phyloP scores from a whole-genome alignment of 2,113 vertebrate species.

The Mus musculus region GRCm39 chr5:113776001-113776500 shows the following conservation, averaged over 20 bases:
- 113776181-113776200: neutral
- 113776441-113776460: too few species aligned
- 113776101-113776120: neutral
- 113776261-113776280: too few species aligned
- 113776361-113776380: neutral
- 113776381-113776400: too few species aligned
- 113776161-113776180: neutral
- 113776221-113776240: neutral
- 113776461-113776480: neutral
- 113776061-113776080: neutral
- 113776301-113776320: neutral
- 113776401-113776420: neutral
- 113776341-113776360: neutral
- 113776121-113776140: neutral
- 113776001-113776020: neutral
- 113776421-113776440: neutral
- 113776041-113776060: neutral
- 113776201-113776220: neutral
- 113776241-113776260: rapidly evolving
- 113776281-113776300: neutral
- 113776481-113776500: neutral
- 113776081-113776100: neutral
- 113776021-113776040: neutral
- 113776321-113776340: neutral
- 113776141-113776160: neutral